Base-by-base conservation (phyloP, 2,113 vertebrate genomes). In the Dicaeum eximium region DNA sequence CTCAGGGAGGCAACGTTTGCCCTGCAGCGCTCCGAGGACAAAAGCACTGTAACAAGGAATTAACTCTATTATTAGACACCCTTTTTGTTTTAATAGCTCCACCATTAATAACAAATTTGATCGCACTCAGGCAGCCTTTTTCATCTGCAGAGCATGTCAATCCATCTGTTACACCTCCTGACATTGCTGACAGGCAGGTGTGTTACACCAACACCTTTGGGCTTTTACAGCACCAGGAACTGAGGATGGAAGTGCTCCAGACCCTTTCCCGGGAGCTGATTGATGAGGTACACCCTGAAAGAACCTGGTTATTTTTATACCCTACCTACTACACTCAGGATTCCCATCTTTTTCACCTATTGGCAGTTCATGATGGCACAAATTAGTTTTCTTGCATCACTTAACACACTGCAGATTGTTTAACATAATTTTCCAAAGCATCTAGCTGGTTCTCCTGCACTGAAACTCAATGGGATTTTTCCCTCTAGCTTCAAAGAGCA, bases 401-500 rank as follows among this genome's bases (percentile, higher is more conserved):
- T 45, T 37, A 69, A 35, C 64, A 15, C 6, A 7, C 23, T 78
- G 75, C 22, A 50, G 56, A 47, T 67, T 74, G 83, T 78, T 95
- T 78, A 88, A 88, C 69, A 19, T 33, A 15, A 30, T 56, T 80
- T 86, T 78, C 54, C 65, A 80, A 73, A 89, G 92, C 8, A 84
- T 58, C 38, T 62, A 74, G 27, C 87, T 74, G 64, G 44, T 62
- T 89, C 51, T 88, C 47, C 94, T 91, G 83, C 38, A 14, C 47
- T 40, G 80, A 62, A 93, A 92, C 60, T 91, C 92, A 67, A 57
- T 71, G 77, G 67, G 86, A 86, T 86, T 94, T 81, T 88, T 8
- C 74, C 86, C 53, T 64, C 69, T 45, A 28, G 89, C 91, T 94
- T 97, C 88, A 93, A 92, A 96, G 80, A 92, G 66, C 93, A 45